A percentile compares a stretch with the other conserved stretches of the same genome.
Evolutionary conservation across 2,797 vertebrate genomes (phyloP).

Genomic region (Pterois miles): DNA sequence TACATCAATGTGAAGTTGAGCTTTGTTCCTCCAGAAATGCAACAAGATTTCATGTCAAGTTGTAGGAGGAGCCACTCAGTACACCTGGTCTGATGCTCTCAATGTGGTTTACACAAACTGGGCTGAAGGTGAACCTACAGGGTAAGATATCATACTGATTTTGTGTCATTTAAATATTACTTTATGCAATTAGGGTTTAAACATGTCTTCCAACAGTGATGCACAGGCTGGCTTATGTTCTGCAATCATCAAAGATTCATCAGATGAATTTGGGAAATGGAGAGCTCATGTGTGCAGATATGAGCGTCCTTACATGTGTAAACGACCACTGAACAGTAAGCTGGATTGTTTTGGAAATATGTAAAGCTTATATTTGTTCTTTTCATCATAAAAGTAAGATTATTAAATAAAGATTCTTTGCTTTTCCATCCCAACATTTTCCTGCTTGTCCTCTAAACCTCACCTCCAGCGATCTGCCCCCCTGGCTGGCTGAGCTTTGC

Average conservation of each 20-base stretch:
- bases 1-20: not conserved
- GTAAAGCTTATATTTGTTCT: not conserved
- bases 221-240: constrained; percentile 71
- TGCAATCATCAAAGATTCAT: constrained; percentile 70
- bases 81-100: constrained; percentile 79
- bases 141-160: constrained; percentile 55
- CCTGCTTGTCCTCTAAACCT: not conserved
- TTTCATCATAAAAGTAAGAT: not conserved
- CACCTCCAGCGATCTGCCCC: constrained; percentile 80
- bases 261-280: constrained; percentile 78
- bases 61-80: constrained; percentile 56
- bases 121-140: constrained; percentile 61
- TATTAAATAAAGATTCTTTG: not conserved
- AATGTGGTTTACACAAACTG: constrained; percentile 54
- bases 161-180: not conserved
- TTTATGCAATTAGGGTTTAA: not conserved
- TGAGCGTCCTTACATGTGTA: constrained; percentile 85
- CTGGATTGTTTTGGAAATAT: not conserved
- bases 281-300: constrained; percentile 76
- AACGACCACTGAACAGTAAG: constrained; percentile 84
- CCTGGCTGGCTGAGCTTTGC: constrained; percentile 81
- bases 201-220: constrained; percentile 63
- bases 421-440: not conserved
- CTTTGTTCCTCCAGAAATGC: constrained; percentile 78
- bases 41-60: constrained; percentile 81